Conservation (phyloP, 2,888 invertebrate species). For the Ectemnius cavifrons region DNA sequence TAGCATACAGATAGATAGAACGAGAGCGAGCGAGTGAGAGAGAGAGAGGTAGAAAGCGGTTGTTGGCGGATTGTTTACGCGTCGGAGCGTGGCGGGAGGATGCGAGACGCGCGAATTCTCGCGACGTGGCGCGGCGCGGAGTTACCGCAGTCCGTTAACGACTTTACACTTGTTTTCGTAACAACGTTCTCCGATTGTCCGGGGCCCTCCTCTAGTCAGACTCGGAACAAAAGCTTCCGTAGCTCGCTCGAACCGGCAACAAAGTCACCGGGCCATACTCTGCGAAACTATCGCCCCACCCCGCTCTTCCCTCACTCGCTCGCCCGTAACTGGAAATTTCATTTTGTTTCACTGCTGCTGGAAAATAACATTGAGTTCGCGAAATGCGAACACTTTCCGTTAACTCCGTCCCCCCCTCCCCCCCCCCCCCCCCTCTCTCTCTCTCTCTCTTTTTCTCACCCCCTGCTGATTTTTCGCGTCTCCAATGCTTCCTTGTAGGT, state of each 20-base stretch:
- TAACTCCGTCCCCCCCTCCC: neutral
- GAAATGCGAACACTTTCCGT: constrained; percentile 1
- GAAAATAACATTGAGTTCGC: constrained; percentile 23
- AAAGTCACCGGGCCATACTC: constrained; percentile 31
- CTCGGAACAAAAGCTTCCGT: constrained; percentile 39
- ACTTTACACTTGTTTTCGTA: constrained; percentile 53
- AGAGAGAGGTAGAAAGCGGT: constrained; percentile 17
- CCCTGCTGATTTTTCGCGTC: neutral
- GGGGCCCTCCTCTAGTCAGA: constrained; percentile 26
- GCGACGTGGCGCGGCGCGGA: constrained; percentile 17
- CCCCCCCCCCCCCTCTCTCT: no score
- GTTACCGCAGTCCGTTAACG: constrained; percentile 50
- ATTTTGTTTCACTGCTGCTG: constrained; percentile 24
- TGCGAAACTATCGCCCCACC: no score
- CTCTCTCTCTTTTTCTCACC: no score
- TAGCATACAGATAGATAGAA: neutral
- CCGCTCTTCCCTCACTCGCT: constrained; percentile 17
- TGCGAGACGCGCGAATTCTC: constrained; percentile 41
- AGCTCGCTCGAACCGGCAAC: constrained; percentile 13
- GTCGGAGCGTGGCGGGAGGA: constrained; percentile 25
- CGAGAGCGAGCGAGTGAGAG: constrained; percentile 9
- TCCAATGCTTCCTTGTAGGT: neutral
- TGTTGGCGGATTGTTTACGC: constrained; percentile 46
- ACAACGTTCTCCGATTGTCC: constrained; percentile 41
- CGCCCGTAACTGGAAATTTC: constrained; percentile 9